Conservation (phyloP, 1,140 invertebrate genomes). For the Pseudoatta argentina region DNA sequence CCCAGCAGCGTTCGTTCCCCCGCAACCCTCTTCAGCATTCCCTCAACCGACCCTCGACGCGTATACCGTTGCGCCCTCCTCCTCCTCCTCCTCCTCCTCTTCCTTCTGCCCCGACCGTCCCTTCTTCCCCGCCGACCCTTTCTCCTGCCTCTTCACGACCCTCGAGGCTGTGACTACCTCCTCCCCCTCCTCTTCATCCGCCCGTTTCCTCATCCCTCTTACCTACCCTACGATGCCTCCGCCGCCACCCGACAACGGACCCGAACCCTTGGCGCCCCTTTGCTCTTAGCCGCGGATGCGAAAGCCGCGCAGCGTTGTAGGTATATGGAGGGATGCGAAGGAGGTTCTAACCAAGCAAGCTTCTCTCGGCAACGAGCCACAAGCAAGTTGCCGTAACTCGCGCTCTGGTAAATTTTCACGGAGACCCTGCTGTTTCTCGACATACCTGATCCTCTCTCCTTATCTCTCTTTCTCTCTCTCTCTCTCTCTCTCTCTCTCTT, state of each 20-base stretch:
- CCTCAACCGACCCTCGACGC: slow-evolving; percentile 68
- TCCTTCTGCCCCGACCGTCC: not conserved
- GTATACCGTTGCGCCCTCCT: slow-evolving; percentile 43
- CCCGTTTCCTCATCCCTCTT: slow-evolving; percentile 70
- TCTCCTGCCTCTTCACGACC: slow-evolving; percentile 51
- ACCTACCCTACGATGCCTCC: slow-evolving; percentile 74
- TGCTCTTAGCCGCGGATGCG: slow-evolving; percentile 77
- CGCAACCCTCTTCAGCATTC: slow-evolving; percentile 54
- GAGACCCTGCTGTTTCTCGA: slow-evolving; percentile 70
- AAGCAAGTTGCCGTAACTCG: slow-evolving; percentile 77
- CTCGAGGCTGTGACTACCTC: slow-evolving; percentile 74
- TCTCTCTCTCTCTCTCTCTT: not conserved
- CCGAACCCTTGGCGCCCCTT: slow-evolving; percentile 79
- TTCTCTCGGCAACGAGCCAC: slow-evolving; percentile 65
- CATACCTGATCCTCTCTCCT: slow-evolving; percentile 23
- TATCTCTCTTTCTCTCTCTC: not conserved
- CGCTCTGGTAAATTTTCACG: slow-evolving; percentile 80
- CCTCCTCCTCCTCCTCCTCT: not conserved
- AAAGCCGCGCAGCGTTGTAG: slow-evolving; percentile 75
- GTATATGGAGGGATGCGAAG: slow-evolving; percentile 56
- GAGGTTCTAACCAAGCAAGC: slow-evolving; percentile 47
- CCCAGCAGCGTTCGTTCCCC: slow-evolving; percentile 29
- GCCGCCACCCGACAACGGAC: slow-evolving; percentile 77
- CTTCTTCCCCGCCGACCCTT: not conserved
- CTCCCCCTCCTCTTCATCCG: slow-evolving; percentile 28